Evolutionary conservation across 2,888 invertebrate species (phyloP).

Genomic region (Sarcophaga subvicina): DNA sequence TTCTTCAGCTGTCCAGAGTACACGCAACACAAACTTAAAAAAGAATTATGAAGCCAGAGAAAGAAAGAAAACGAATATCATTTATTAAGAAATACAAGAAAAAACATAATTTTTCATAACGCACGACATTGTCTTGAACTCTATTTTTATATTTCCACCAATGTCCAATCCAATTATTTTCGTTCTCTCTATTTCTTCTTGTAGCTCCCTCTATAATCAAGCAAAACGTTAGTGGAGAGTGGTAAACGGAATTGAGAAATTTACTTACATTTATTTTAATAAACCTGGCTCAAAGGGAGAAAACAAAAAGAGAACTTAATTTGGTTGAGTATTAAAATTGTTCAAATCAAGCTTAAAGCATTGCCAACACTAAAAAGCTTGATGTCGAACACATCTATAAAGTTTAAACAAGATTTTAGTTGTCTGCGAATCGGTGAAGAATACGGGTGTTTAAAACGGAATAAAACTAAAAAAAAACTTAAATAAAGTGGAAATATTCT

Average conservation of each 20-base stretch:
- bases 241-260: constrained; percentile 5
- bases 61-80: background rate
- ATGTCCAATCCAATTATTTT: constrained; percentile 1
- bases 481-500: background rate
- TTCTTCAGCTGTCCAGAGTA: background rate
- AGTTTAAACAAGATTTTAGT: constrained; percentile 78
- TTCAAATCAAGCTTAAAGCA: constrained; percentile 36
- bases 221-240: background rate
- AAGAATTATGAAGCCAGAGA: background rate
- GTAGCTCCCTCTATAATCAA: background rate
- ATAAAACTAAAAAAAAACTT: constrained; percentile 19
- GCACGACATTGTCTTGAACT: constrained; percentile 30
- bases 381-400: constrained; percentile 78
- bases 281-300: constrained; percentile 50
- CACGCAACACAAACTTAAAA: background rate
- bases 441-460: constrained; percentile 75
- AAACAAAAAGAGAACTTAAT: constrained; percentile 15
- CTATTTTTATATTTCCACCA: constrained; percentile 7
- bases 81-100: background rate
- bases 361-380: constrained; percentile 69
- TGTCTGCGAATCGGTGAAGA: constrained; percentile 78
- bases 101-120: constrained; percentile 10
- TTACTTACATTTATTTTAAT: constrained; percentile 11
- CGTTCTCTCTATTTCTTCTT: background rate
- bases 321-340: background rate